These are phyloP conservation scores for Caenorhabditis zanzibari DNA, from an alignment of 2,888 invertebrate species.

Conservation along the genomic window DNA sequence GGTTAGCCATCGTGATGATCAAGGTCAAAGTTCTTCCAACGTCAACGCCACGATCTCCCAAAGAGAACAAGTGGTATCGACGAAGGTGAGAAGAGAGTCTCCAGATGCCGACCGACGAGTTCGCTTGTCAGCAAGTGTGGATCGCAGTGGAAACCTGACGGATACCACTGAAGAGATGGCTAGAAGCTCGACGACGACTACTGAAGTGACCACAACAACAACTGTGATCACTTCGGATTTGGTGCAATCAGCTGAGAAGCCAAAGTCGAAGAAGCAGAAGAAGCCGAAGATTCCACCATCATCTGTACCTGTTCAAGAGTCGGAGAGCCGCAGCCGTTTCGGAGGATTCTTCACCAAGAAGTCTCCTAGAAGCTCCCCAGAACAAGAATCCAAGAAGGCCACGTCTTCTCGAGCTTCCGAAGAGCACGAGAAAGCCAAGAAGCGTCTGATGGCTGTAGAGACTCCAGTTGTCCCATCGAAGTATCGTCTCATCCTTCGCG, in stretches of 20 bases:
- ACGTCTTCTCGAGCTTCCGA: background rate
- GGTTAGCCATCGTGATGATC: slow-evolving; percentile 28
- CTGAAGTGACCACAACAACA: slow-evolving; percentile 17
- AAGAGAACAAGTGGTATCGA: slow-evolving; percentile 59
- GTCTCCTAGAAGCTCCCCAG: slow-evolving; percentile 11
- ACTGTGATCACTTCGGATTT: background rate
- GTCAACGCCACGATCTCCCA: slow-evolving; percentile 61
- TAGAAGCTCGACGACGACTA: slow-evolving; percentile 23
- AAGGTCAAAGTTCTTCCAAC: slow-evolving; percentile 53
- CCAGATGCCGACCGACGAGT: slow-evolving; percentile 63
- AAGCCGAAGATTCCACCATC: slow-evolving; percentile 40
- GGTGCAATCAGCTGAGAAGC: background rate
- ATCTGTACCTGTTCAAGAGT: background rate
- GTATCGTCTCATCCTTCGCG: slow-evolving; percentile 54
- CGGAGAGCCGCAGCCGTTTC: slow-evolving; percentile 29
- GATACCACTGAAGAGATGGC: slow-evolving; percentile 57
- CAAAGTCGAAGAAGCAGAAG: slow-evolving; percentile 8
- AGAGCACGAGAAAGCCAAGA: slow-evolving; percentile 12
- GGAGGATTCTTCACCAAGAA: slow-evolving; percentile 55
- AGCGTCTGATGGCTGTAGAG: slow-evolving; percentile 11
- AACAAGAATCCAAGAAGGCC: slow-evolving; percentile 34
- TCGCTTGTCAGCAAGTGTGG: slow-evolving; percentile 60
- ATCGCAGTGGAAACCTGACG: slow-evolving; percentile 64
- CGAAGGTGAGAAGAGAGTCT: slow-evolving; percentile 61
- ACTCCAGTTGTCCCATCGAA: slow-evolving; percentile 36